Evolutionary conservation across 2,113 vertebrate genomes (phyloP), one percentile per base, ranked within the genome.

Genomic region (Macheiramphus alcinus): DNA sequence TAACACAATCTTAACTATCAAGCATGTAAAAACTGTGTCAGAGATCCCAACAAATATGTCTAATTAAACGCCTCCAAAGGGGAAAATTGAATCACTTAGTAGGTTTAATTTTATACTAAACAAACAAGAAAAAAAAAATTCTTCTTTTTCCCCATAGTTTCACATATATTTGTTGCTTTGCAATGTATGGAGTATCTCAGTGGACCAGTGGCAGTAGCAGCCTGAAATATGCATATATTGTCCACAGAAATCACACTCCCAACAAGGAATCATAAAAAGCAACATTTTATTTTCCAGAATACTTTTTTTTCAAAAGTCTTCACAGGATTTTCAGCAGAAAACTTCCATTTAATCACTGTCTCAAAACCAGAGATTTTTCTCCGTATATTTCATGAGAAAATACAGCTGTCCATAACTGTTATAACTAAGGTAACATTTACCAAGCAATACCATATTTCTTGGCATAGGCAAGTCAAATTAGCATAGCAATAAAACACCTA

Each of bases 1-100:
- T 73, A 96, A 97, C 52, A 90, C 45, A 86, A 40, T 67, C 63
- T 96, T 85, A 96, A 97, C 90, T 95, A 97, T 53, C 79, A 95
- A 92, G 56, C 31, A n/a, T 71, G 63, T 65, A 93, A 90, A 79
- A 96, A 92, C 11, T 40, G 43, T 83, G 66, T 94, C 86, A 97
- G 78, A 97, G 55, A 97, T 96, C 90, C 68, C 45, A 95, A 85
- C 8, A 61, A 94, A 87, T 59, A 12, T 55, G 58, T 68, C 53
- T 94, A 97, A 96, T 95, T 96, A 94, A 97, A 94, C 4, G 11
- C 50, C 56, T 92, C 80, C 82, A 94, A 92, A 74, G 19, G 29
- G 38, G 26, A 56, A 97, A 97, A 95, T 20, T 11, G 17, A 72
- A 94, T 86, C 38, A 92, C 42, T 87, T 87, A 61, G 17, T 65